Evolutionary conservation across 2,113 vertebrate species (phyloP).

Genomic region (Pogonocichla stellata): DNA sequence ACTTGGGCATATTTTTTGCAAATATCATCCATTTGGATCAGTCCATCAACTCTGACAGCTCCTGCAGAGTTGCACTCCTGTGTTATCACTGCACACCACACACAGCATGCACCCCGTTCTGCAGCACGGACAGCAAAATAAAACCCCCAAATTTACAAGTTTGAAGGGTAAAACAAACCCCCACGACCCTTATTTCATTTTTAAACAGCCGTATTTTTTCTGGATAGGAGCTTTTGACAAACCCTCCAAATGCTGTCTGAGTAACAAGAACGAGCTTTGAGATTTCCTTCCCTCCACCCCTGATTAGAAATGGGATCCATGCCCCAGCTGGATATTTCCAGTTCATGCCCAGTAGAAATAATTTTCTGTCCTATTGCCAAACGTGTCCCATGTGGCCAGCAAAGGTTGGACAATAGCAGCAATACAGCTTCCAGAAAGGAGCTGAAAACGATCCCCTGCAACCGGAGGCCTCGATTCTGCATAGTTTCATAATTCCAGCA

Average conservation of each 20-base stretch:
- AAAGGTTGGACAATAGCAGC: conserved; percentile 46
- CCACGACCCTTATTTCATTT: not conserved
- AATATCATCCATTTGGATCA: conserved; percentile 52
- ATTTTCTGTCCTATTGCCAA: conserved; percentile 45
- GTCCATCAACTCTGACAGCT: conserved; percentile 71
- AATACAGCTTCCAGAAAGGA: conserved; percentile 39
- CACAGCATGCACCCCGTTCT: not conserved
- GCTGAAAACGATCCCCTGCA: conserved; percentile 50
- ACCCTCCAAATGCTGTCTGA: not conserved
- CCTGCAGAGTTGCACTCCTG: not conserved
- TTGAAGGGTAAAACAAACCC: not conserved
- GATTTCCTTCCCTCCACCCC: not conserved
- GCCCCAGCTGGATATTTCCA: conserved; percentile 25
- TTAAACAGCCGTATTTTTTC: not conserved
- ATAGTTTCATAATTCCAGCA: conserved; percentile 8
- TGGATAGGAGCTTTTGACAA: not conserved
- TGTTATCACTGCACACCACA: not conserved
- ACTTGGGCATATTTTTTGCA: not conserved
- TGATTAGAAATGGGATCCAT: conserved; percentile 40
- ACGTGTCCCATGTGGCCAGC: conserved; percentile 28
- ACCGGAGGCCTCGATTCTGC: conserved; percentile 32
- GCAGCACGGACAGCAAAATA: rapidly evolving
- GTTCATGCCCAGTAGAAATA: conserved; percentile 42
- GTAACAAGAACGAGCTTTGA: not conserved
- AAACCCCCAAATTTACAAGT: conserved; percentile 19